Evolutionary conservation across 2,797 vertebrate species (phyloP).

Genomic region (Loris lydekkerianus): DNA sequence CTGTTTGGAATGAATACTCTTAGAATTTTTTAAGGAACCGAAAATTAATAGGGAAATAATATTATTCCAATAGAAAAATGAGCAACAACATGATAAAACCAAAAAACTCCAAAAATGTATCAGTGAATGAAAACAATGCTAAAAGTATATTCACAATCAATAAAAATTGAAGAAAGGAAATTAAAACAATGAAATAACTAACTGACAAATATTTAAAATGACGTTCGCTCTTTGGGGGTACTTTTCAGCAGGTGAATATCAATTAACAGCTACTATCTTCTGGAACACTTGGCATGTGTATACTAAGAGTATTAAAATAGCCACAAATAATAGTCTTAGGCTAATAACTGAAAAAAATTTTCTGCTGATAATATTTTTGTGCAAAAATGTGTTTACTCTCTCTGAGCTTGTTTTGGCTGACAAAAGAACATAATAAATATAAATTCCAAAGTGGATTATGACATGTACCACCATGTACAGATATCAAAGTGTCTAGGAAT

Average conservation of each 20-base stretch:
- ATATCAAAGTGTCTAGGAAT: neutral
- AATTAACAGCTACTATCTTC: neutral
- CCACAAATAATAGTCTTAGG: neutral
- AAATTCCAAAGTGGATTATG: neutral
- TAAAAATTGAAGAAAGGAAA: neutral
- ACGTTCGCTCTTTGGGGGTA: neutral
- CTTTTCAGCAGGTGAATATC: neutral
- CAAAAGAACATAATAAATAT: neutral
- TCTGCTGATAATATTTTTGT: neutral
- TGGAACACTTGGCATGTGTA: neutral
- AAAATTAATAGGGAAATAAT: neutral
- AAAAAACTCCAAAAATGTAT: neutral
- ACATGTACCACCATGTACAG: neutral
- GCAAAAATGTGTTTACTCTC: neutral
- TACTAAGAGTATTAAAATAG: neutral
- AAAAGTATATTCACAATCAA: neutral
- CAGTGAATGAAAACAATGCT: neutral
- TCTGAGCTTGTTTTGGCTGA: neutral
- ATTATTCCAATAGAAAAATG: neutral
- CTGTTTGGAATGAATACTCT: neutral
- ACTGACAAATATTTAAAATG: neutral
- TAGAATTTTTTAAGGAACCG: neutral
- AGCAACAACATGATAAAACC: neutral
- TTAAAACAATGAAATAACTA: constrained; percentile 16
- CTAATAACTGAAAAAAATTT: neutral